These are phyloP conservation scores for Drosophila barbarae DNA, from an alignment of 2,888 invertebrate species.

Conservation along the genomic window DNA sequence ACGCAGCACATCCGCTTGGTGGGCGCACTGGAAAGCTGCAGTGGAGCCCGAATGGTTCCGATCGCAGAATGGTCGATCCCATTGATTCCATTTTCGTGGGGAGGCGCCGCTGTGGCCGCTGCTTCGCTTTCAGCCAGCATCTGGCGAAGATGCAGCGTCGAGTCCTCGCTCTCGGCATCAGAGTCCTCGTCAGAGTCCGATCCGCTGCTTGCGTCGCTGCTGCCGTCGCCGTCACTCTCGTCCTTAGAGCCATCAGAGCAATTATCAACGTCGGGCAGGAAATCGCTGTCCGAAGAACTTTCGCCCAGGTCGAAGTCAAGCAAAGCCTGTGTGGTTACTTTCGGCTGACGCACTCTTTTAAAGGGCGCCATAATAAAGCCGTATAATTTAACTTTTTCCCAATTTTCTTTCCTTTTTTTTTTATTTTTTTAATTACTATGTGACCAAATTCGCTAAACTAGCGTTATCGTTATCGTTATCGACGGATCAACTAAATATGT, in stretches of 20 bases:
- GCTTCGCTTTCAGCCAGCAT: constrained; percentile 60
- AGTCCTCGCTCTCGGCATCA: constrained; percentile 74
- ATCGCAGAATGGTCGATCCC: constrained; percentile 8
- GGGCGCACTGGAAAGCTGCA: constrained; percentile 78
- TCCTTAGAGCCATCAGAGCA: constrained; percentile 79
- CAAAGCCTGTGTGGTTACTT: constrained; percentile 85
- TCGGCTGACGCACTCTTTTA: constrained; percentile 83
- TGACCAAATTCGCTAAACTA: not conserved
- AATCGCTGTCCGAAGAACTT: constrained; percentile 96
- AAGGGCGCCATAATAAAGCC: constrained; percentile 65
- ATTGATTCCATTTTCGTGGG: constrained; percentile 17
- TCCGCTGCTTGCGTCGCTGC: constrained; percentile 68
- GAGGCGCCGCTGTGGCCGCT: constrained; percentile 40
- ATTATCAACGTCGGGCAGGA: constrained; percentile 90
- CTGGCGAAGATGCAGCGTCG: constrained; percentile 65
- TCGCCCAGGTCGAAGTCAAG: constrained; percentile 92
- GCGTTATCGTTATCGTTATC: constrained; percentile 3
- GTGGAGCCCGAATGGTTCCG: constrained; percentile 10
- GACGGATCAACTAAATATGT: not conserved
- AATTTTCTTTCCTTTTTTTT: constrained; percentile 21
- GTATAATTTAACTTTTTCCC: not conserved
- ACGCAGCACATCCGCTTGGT: constrained; percentile 93
- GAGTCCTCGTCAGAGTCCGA: constrained; percentile 59
- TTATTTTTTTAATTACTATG: constrained; percentile 10
- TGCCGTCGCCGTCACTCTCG: constrained; percentile 84